phyloP scores from a whole-genome alignment of 2,888 invertebrate genomes.

The Nymphalis polychloros region DNA sequence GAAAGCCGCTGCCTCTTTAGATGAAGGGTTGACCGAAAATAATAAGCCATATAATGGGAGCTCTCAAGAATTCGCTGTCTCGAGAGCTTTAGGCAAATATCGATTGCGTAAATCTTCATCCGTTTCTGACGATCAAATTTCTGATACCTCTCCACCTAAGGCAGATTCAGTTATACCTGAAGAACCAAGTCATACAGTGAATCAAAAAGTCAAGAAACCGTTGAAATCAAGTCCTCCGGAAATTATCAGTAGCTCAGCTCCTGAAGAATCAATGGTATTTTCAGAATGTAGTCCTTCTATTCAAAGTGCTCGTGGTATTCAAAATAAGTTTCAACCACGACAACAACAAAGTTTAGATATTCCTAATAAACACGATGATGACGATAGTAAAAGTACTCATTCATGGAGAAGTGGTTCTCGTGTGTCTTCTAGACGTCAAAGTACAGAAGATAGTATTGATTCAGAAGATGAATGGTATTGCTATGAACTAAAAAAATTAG shows the following conservation, averaged over 20 bases:
- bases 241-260: constrained; percentile 61
- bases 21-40: constrained; percentile 82
- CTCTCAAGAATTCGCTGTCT: constrained; percentile 92
- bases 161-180: constrained; percentile 55
- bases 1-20: constrained; percentile 82
- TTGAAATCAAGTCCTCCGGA: constrained; percentile 67
- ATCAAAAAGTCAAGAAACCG: constrained; percentile 58
- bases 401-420: constrained; percentile 93
- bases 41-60: constrained; percentile 83
- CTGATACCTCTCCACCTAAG: constrained; percentile 75
- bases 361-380: constrained; percentile 89
- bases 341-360: constrained; percentile 91
- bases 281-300: constrained; percentile 86
- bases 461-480: constrained; percentile 97
- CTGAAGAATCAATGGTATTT: constrained; percentile 76
- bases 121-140: constrained; percentile 85
- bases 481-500: constrained; percentile 92
- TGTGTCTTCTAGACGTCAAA: constrained; percentile 92
- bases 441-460: constrained; percentile 95
- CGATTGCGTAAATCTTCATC: constrained; percentile 87
- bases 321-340: constrained; percentile 83
- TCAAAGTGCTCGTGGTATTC: constrained; percentile 81
- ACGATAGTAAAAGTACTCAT: constrained; percentile 92
- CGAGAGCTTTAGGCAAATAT: constrained; percentile 90
- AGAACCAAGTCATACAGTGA: constrained; percentile 52